Evolutionary conservation across 1,140 invertebrate genomes (phyloP), one percentile per base, ranked within the genome.

Genomic region (Procambarus clarkii): DNA sequence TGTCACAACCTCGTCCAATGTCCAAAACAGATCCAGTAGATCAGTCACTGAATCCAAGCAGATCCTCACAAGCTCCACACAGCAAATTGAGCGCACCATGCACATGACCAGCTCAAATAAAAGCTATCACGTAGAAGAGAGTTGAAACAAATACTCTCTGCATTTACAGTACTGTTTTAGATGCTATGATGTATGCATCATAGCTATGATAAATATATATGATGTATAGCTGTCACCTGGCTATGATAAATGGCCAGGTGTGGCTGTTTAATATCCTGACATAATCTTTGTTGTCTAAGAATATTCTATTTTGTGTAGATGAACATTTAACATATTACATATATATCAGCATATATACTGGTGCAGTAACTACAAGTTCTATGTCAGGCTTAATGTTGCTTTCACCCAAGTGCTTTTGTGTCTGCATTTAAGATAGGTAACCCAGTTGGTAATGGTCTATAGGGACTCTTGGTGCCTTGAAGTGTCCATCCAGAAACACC

Each of bases 81-180:
- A 93, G 54, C 88, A 88, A 24, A 92, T 93, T 84, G 91, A 93
- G 48, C 87, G 88, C 21, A 92, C 93, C 8, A 91, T 93, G 50
- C 92, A 92, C 54, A 91, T 88, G 45, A 93, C 88, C 48, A 92
- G 83, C 80, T 90, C 93, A 50, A 92, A 88, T 64, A 92, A 85
- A 79, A 88, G 90, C 60, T 92, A 90, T 44, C 92, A 93, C 34
- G 64, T 93, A 21, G 92, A 93, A 54, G 80, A 93, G 50, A 93
- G 93, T 86, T 92, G 87, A 88, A 60, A 24, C 21, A 77, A 50
- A 76, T 83, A 44, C 4, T 18, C 21, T 24, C 83, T 18, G 46
- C 64, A 50, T 82, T 54, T 58, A 76, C 34, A 34, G 34, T 34
- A 34, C 7, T 71, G 15, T 34, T 81, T 89, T 71, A 89, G 78